Evolutionary conservation across 2,888 invertebrate genomes (phyloP), one percentile per base, ranked within the genome.

Genomic region (Eupithecia subfuscata): DNA sequence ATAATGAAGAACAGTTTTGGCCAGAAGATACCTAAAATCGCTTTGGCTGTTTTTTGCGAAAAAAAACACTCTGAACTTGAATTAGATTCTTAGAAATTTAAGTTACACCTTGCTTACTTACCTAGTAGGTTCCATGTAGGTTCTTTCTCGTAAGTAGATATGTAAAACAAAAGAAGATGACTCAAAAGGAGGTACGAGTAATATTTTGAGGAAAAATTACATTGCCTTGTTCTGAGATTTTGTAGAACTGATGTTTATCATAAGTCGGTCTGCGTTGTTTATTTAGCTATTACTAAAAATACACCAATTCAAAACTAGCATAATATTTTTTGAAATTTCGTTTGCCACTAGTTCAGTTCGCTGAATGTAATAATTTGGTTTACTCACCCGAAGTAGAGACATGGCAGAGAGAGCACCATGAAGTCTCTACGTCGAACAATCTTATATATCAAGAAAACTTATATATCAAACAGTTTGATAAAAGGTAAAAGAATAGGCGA

Each of bases 1-100:
- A 74, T 77, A 79, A 71, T 75, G 73, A 77, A 76, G 70, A 80
- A 81, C 81, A 68, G 79, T 79, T 75, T 74, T 18, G 52, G 40
- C 65, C 68, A 48, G 34, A 48, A 74, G 34, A 68, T 75, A 69
- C 63, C 56, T 68, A 45, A 22, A 22, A 0, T 56, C 5, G 56
- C 22, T 25, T 12, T 25, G 25, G 6, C 12, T 60, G 12, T 60
- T 60, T 60, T 60, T 25, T 25, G 12, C 11, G 56, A 12, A 56
- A 25, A 56, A 25, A 25, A 25, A 40, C 22, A 60, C 12, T 25
- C 14, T 14, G 12, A 22, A 22, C 14, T 60, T 25, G 60, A 14
- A 25, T 60, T 25, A 5, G 60, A 12, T 56, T 56, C 22, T 56
- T 22, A 11, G 56, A 56, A 56, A 56, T 5, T 5, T 52, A 22